These are phyloP conservation scores for Lochmaea capreae DNA, from an alignment of 2,888 invertebrate species.

Conservation along the genomic window DNA sequence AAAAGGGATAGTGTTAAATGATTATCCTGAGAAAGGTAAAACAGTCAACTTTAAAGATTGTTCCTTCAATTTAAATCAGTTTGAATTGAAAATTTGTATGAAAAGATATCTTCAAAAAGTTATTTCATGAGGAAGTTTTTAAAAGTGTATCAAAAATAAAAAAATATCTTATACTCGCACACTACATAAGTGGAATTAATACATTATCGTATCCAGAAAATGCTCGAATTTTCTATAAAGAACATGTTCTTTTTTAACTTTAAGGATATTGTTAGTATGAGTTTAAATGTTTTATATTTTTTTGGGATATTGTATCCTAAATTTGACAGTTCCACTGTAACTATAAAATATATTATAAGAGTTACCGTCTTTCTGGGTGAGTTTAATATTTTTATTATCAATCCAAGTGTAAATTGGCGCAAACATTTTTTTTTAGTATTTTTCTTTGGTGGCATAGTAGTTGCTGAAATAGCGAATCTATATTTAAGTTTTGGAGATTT, in stretches of 20 bases:
- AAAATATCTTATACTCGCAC: no score
- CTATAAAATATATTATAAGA: conserved; percentile 22
- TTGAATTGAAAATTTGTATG: no score
- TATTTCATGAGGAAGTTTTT: no score
- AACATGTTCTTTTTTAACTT: conserved; percentile 13
- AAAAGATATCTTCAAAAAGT: no score
- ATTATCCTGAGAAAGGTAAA: no score
- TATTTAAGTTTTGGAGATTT: conserved; percentile 63
- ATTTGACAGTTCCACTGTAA: neutral
- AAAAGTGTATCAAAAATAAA: neutral
- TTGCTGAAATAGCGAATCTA: conserved; percentile 67
- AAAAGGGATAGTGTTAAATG: no score
- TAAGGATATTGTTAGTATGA: conserved; percentile 27
- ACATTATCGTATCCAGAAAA: neutral
- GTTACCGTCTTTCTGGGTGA: conserved; percentile 31
- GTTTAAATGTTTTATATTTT: conserved; percentile 30
- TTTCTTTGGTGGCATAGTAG: conserved; percentile 63
- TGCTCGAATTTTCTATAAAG: neutral
- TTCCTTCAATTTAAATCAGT: no score
- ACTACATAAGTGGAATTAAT: neutral
- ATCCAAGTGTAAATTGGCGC: no score
- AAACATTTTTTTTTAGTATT: conserved; percentile 37
- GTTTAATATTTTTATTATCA: neutral
- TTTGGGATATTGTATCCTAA: conserved; percentile 37
- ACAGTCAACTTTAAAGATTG: no score